Base-by-base conservation (phyloP, 2,797 vertebrate genomes). In the Chelon labrosus region DNA sequence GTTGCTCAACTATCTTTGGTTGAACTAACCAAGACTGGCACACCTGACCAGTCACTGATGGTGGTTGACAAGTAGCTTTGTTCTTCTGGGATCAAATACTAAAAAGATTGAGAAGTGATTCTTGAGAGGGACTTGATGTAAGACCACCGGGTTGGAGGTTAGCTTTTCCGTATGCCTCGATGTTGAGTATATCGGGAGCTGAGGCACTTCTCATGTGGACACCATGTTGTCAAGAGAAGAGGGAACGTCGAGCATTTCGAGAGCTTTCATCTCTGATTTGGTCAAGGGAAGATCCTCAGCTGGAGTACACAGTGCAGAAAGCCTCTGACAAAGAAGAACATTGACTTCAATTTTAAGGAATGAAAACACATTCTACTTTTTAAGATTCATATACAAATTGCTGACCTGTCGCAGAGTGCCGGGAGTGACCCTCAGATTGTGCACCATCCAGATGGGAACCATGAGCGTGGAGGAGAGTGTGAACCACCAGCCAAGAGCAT, bases 381-480 rank as follows among this genome's bases (percentile, higher is more conserved):
- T 10, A 0, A 27, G 16, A n/a, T n/a, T 49, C 4, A 27, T 16
- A 41, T 35, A 51, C 27, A 56, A 39, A 19, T 5, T 41, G 35
- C 69, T 59, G 76, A 95, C 95, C 93, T 95, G 85, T 55, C 31
- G 78, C 17, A 94, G 80, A 42, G 93, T 89, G 16, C 95, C 95
- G 14, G 93, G 91, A 31, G 94, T 94, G 47, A 51, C 65, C 31
- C 50, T 61, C 19, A 96, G 13, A 2, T 78, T 89, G 78, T 94
- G 94, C 44, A 95, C 41, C 93, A 96, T 94, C 59, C 85, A 87
- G 5, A 95, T 16, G 44, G 95, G 95, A 79, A 95, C 91, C 39
- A 94, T 37, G 20, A 95, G 89, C 1, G 94, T 95, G 8, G 95
- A 96, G 41, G 95, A 96, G 17, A 96, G 94, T 6, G 95, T 95